These are phyloP conservation scores for Marisa cornuarietis DNA, from an alignment of 1,140 invertebrate genomes.

Conservation along the genomic window DNA sequence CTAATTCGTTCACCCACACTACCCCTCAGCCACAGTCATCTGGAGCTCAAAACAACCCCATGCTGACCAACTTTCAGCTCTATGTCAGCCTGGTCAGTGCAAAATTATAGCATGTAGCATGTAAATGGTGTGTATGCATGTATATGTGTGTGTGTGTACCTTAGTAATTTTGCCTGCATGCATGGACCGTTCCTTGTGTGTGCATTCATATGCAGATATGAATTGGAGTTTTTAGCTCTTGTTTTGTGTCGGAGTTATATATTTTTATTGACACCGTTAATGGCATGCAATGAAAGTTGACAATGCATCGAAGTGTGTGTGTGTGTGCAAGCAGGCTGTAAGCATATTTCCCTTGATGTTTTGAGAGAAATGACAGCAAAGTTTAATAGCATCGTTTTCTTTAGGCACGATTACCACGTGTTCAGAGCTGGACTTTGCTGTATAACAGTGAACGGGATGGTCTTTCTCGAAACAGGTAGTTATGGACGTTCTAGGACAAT, in stretches of 20 bases:
- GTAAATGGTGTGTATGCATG: neutral
- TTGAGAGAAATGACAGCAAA: too few relatives aligned
- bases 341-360: too few relatives aligned
- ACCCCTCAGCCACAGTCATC: slow-evolving; percentile 25
- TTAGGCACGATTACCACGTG: slow-evolving; percentile 51
- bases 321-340: neutral
- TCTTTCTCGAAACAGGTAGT: slow-evolving; percentile 80
- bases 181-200: neutral
- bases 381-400: slow-evolving; percentile 17
- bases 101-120: neutral
- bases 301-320: neutral
- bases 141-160: too few relatives aligned
- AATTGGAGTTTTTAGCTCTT: too few relatives aligned
- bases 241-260: too few relatives aligned
- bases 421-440: slow-evolving; percentile 77
- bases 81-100: slow-evolving; percentile 10
- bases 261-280: too few relatives aligned
- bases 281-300: neutral
- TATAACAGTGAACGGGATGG: slow-evolving; percentile 87
- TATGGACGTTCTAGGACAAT: neutral
- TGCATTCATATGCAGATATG: too few relatives aligned
- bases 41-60: slow-evolving; percentile 29
- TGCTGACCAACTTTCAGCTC: slow-evolving; percentile 16
- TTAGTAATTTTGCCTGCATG: neutral
- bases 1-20: slow-evolving; percentile 41